Evolutionary conservation across 1,140 invertebrate species (phyloP).

Genomic region (Gryllus bimaculatus): DNA sequence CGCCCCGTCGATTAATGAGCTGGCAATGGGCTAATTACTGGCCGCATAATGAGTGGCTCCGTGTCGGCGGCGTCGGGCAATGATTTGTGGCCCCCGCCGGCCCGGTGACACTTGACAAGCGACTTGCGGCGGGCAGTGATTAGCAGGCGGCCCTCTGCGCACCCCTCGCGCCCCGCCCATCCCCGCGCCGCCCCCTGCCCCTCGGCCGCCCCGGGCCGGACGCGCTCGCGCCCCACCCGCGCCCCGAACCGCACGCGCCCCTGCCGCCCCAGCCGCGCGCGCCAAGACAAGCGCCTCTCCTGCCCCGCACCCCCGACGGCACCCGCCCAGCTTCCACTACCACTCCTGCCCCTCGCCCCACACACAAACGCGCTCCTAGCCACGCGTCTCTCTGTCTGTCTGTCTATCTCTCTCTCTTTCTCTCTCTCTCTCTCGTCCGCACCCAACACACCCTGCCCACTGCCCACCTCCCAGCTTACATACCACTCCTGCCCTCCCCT

Average conservation of each 20-base stretch:
- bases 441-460: background rate
- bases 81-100: slow-evolving; percentile 21
- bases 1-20: slow-evolving; percentile 20
- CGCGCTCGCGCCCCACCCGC: background rate
- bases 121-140: background rate
- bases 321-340: no score
- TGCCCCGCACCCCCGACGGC: background rate
- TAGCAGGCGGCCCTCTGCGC: background rate
- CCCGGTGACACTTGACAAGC: slow-evolving; percentile 15
- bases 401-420: no score
- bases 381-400: no score
- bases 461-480: background rate
- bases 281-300: background rate
- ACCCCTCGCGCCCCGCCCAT: no score
- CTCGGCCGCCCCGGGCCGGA: no score
- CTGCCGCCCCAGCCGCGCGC: background rate
- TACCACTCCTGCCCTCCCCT: background rate
- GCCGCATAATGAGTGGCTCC: slow-evolving; percentile 19
- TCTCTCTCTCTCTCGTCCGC: background rate
- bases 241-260: no score
- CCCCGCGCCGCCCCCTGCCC: no score
- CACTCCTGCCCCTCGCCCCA: no score
- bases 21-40: slow-evolving; percentile 24
- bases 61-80: slow-evolving; percentile 17
- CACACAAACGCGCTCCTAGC: no score